Conservation (phyloP, 2,888 invertebrate genomes). For the Epinotia brunnichana region DNA sequence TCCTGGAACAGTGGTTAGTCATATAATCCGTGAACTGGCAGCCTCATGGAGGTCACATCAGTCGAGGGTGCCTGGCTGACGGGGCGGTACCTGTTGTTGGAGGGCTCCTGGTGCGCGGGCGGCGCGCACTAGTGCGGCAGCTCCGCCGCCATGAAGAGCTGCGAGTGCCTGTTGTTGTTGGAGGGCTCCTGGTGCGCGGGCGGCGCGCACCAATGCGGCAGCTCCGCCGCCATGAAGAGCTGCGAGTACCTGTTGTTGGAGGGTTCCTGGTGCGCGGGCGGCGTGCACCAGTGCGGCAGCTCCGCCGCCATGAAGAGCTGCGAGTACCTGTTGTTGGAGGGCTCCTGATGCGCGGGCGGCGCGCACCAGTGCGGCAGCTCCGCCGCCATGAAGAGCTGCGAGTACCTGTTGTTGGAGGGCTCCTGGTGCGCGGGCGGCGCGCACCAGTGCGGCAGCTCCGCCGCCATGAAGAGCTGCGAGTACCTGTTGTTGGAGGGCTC, state of each 20-base stretch:
- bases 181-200: too few species aligned
- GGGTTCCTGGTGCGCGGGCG: too few species aligned
- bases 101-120: conserved; percentile 82
- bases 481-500: too few species aligned
- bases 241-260: too few species aligned
- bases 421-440: conserved; percentile 85
- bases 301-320: conserved; percentile 91
- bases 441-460: conserved; percentile 89
- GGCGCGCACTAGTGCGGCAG: conserved; percentile 90
- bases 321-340: too few species aligned
- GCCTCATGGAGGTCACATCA: conserved; percentile 69
- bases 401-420: too few species aligned
- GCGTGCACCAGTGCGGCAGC: conserved; percentile 89
- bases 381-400: conserved; percentile 91
- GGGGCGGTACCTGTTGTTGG: background rate
- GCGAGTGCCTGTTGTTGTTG: too few species aligned
- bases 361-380: conserved; percentile 89
- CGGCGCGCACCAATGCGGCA: conserved; percentile 89
- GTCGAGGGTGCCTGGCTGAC: conserved; percentile 7
- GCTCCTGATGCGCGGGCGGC: conserved; percentile 86
- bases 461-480: conserved; percentile 90
- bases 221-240: conserved; percentile 90
- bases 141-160: conserved; percentile 90
- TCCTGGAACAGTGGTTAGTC: too few species aligned
- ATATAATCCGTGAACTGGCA: too few species aligned